Evolutionary conservation across 2,888 invertebrate genomes (phyloP).

Genomic region (Lymantria dispar): DNA sequence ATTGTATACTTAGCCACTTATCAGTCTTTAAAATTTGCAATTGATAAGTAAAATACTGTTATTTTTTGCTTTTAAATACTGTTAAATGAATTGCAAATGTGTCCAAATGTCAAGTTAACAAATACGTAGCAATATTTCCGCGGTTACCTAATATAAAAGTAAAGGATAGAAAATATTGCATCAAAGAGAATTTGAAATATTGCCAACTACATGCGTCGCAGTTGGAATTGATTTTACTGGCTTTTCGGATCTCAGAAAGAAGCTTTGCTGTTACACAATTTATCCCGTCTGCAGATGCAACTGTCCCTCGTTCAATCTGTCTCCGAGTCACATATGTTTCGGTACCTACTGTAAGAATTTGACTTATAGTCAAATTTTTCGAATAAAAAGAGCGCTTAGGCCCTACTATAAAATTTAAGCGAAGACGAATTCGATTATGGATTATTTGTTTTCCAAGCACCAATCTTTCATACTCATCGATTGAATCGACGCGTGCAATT

Average conservation of each 20-base stretch:
- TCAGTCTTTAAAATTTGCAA: too few species aligned
- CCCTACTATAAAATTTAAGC: background rate
- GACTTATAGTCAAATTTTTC: conserved; percentile 5
- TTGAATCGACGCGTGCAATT: too few species aligned
- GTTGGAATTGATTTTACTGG: conserved; percentile 64
- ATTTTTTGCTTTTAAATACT: too few species aligned
- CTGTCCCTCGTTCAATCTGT: conserved; percentile 5
- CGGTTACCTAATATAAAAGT: conserved; percentile 54
- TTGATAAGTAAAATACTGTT: too few species aligned
- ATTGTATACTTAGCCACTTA: too few species aligned
- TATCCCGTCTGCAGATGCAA: conserved; percentile 17
- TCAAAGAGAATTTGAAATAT: conserved; percentile 75
- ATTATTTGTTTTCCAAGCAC: too few species aligned
- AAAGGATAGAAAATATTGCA: conserved; percentile 61
- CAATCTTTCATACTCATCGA: too few species aligned
- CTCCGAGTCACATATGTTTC: conserved; percentile 1
- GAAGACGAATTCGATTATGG: conserved; percentile 5
- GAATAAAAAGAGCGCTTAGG: background rate
- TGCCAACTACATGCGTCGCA: conserved; percentile 71
- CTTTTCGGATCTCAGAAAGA: conserved; percentile 48
- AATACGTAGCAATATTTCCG: conserved; percentile 17
- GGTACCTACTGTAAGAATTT: conserved; percentile 9
- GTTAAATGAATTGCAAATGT: background rate
- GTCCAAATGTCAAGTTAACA: background rate
- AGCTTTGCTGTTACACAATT: conserved; percentile 37